Evolutionary conservation across 1,140 invertebrate genomes (phyloP), one percentile per base, ranked within the genome.

Genomic region (Aphelinus atriplicis): DNA sequence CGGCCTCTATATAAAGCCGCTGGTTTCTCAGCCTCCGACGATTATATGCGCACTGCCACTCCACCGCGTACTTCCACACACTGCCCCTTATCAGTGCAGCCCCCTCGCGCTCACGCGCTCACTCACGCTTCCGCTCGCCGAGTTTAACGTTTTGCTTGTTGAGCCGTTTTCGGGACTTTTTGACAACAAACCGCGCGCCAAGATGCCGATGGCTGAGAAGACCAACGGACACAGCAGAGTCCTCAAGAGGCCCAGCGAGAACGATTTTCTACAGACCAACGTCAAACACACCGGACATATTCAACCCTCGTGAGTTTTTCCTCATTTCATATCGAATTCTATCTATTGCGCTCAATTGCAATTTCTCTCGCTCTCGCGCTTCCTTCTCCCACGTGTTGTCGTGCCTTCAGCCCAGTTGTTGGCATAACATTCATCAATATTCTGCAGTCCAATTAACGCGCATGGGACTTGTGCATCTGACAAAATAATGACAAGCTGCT

Each of bases 171-270:
- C 65, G 50, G 62, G 62, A 9, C 61, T 46, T 45, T 69, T 64
- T n/a, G 42, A 51, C 61, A 45, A 58, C 71, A 3, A 26, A 26
- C 26, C 26, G 26, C 7, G 95, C 96, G 79, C 46, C 51, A 73
- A 71, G 71, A 84, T 79, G 82, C 80, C 80, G 46, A 81, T 82
- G 45, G 70, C 78, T 46, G 80, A 81, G 26, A 58, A 62, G 58
- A 63, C 73, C 4, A 83, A 82, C 55, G 81, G 79, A 9, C 77
- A 82, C 71, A 74, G 77, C n/a, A 78, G 62, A 58, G 64, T 56
- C 42, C 46, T 81, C n/a, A 81, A 84, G 46, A 80, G 78, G 60
- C 78, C 82, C 5, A 82, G 79, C 61, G 82, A 83, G 57, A 84
- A 84, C 48, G 85, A 86, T 53, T 84, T 84, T 64, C 50, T 82